Base-by-base conservation (phyloP, 1,140 invertebrate species). In the Heterodera schachtii region DNA sequence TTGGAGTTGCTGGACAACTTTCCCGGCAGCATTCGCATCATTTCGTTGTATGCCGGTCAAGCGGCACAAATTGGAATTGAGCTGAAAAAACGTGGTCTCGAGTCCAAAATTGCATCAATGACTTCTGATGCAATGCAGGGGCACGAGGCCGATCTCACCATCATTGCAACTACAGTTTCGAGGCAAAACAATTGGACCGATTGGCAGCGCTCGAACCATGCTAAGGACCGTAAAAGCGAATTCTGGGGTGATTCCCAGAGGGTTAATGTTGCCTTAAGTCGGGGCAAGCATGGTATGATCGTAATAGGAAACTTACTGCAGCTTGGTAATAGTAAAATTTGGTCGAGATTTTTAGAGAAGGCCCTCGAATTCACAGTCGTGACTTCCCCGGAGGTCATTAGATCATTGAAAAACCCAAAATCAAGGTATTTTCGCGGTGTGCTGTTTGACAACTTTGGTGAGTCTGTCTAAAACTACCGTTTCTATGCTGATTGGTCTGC, bases 211-310 rank as follows among this genome's bases (percentile, higher is more conserved):
- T 3, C 16, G 31, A 41, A 19, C 8, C 31, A 9, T 31, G n/a
- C 2, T 3, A 47, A 7, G 31, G 31, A 74, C 0, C 46, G 41
- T 5, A 74, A 57, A 7, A 9, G 3, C 21, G 73, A 47, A 7
- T 74, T 74, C 43, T 74, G 73, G 73, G 52, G 52, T 7, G 73
- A 74, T 21, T 7, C 46, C 19, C n/a, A 57, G 43, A 4, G 73
- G 6, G 73, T 74, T 8, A 74, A 74, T 21, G 73, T 74, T 16
- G 73, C 73, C 0, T 57, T 74, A n/a, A 74, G 73, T 9, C n/a
- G 73, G 8, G 73, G 73, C 2, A 74, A 57, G 31, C n/a, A 41
- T 41, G 73, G 73, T 6, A 3, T 74, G 9, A 31, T 74, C 3
- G 31, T 74, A 7, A 9, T 74, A 3, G 73, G 73, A 7, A 21